Percentiles rank a stretch among this genome's conserved stretches.
phyloP scores from a whole-genome alignment of 2,797 vertebrate genomes.

The Phalanger gymnotis region DNA sequence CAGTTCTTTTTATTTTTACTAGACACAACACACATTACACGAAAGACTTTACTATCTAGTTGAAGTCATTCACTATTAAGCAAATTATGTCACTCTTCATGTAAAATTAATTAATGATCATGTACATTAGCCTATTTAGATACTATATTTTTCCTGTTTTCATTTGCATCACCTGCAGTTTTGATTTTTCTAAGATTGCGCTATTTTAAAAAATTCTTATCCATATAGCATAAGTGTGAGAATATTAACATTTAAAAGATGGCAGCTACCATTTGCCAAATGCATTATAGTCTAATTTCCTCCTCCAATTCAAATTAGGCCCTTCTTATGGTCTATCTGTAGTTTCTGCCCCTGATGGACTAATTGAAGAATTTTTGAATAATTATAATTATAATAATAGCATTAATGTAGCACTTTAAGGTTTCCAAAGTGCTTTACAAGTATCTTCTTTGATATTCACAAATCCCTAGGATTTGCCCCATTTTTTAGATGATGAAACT shows the following conservation, averaged over 20 bases:
- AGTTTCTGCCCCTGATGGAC: neutral
- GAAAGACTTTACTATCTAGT: neutral
- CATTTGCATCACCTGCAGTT: neutral
- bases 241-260: neutral
- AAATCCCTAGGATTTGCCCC: neutral
- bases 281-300: neutral
- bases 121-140: neutral
- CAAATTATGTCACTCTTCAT: neutral
- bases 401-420: neutral
- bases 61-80: neutral
- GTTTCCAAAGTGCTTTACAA: neutral
- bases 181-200: neutral
- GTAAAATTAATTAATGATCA: neutral
- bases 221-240: neutral
- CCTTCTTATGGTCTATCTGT: neutral
- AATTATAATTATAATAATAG: neutral
- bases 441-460: neutral
- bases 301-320: neutral
- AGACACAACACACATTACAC: neutral
- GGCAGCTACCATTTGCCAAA: neutral
- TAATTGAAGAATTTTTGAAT: neutral
- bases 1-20: neutral
- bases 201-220: neutral
- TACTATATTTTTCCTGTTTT: neutral
- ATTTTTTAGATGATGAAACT: neutral